These are phyloP conservation scores for Onthophagus sagittarius DNA, from an alignment of 2,888 invertebrate species.

Conservation along the genomic window DNA sequence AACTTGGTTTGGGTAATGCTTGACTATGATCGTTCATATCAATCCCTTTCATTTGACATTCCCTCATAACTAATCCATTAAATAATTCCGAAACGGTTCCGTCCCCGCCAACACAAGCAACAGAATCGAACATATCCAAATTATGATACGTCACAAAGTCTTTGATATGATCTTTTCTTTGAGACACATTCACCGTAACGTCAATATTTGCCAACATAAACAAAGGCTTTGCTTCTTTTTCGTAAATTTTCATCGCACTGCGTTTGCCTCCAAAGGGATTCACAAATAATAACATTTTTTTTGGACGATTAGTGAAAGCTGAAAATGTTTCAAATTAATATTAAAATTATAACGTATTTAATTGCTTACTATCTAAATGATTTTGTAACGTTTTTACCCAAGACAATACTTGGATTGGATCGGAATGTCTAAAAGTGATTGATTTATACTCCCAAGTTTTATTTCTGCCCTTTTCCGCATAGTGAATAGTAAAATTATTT, in stretches of 20 bases:
- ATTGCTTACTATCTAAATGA: constrained; percentile 51
- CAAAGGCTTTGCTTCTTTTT: constrained; percentile 66
- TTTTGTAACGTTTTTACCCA: constrained; percentile 60
- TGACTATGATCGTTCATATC: constrained; percentile 54
- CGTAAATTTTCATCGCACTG: constrained; percentile 68
- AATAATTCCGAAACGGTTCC: constrained; percentile 80
- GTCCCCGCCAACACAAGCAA: constrained; percentile 82
- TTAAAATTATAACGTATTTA: background rate
- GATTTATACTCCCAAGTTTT: constrained; percentile 58
- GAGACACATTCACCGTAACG: constrained; percentile 64
- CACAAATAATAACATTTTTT: constrained; percentile 70
- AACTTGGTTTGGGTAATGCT: constrained; percentile 49
- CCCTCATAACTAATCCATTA: constrained; percentile 64
- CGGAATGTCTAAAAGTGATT: constrained; percentile 57
- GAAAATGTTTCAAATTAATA: constrained; percentile 29
- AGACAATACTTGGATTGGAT: constrained; percentile 57
- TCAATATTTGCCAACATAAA: constrained; percentile 63
- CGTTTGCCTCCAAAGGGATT: constrained; percentile 82
- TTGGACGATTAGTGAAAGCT: constrained; percentile 61
- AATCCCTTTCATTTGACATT: constrained; percentile 53
- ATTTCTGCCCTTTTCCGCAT: constrained; percentile 55
- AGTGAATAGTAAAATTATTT: constrained; percentile 59
- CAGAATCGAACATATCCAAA: constrained; percentile 60
- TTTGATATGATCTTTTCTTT: constrained; percentile 72
- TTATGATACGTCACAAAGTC: constrained; percentile 60